A percentile compares a stretch with the other conserved stretches of the same genome.
Conservation (phyloP, 2,888 invertebrate genomes). For the Stenodema calcarata region DNA sequence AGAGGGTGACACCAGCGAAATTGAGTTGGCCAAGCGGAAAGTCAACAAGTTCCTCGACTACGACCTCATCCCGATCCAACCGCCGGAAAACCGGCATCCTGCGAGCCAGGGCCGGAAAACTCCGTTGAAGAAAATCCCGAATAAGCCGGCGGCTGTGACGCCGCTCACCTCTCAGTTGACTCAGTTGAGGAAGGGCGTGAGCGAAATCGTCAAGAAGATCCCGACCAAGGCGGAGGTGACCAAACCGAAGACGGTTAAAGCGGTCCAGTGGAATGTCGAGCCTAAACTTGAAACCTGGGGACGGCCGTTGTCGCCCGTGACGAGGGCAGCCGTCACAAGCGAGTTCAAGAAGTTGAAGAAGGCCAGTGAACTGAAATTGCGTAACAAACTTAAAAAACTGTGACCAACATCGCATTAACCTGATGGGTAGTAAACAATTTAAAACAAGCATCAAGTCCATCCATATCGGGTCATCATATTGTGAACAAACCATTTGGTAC, state of each 20-base stretch:
- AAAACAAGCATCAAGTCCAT: too few species aligned
- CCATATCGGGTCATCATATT: too few species aligned
- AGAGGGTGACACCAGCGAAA: neutral
- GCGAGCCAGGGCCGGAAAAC: neutral
- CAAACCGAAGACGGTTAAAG: neutral
- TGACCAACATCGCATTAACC: neutral
- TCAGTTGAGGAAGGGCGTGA: neutral
- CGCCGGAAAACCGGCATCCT: neutral
- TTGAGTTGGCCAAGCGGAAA: neutral
- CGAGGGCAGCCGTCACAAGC: neutral
- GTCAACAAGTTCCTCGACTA: neutral
- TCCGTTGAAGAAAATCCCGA: neutral
- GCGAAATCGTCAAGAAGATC: neutral
- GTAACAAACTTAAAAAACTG: neutral
- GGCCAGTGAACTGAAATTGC: neutral
- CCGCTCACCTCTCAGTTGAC: neutral
- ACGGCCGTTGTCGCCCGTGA: neutral
- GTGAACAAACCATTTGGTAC: too few species aligned
- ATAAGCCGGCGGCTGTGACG: neutral
- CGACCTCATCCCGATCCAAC: constrained; percentile 5
- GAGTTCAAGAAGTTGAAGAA: constrained; percentile 14
- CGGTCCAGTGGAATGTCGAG: neutral
- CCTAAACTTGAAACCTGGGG: too few species aligned
- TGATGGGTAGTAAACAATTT: too few species aligned
- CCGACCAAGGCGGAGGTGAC: neutral